Evolutionary conservation across 2,888 invertebrate species (phyloP), one percentile per base, ranked within the genome.

Genomic region (Archaeoteleia sp.): DNA sequence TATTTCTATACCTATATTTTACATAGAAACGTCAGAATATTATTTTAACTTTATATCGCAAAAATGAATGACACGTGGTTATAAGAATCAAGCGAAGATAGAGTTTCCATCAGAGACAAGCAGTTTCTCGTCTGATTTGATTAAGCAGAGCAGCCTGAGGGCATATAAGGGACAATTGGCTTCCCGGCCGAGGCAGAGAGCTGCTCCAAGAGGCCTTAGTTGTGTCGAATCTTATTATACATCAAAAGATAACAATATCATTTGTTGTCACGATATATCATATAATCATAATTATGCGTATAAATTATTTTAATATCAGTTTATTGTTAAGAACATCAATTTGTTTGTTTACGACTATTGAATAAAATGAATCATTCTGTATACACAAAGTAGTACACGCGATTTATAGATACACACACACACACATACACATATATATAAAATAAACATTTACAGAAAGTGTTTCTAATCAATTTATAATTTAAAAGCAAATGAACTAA

Each of bases 141-240:
- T 67, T 67, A 60, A 49, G 60, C 34, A 25, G 35, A 43, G 40
- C 40, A 53, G 46, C 20, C 51, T 37, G 65, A 57, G 57, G 39
- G 49, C 45, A 14, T 65, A 57, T 42, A 65, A 65, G 57, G 53
- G 39, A 57, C 51, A 49, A 60, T 40, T 58, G 66, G 66, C 66
- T 66, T 60, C 66, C 46, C 60, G 60, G 60, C 48, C 39, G 40
- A 40, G 43, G n/a, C 25, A 9, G 23, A 65, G 40, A 45, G 39
- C 34, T 32, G 29, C 25, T 10, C 14, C 30, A 29, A 48, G 60
- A 66, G 60, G 48, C 66, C 66, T 35, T 60, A 66, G 46, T 39
- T 25, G 48, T 66, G 60, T 49, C 49, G 67, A 67, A 60, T 60
- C 67, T 66, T 60, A 30, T 66, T 65, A 65, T 58, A 46, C 45